Evolutionary conservation across 2,113 vertebrate species (phyloP).

Genomic region (Rutilus rutilus): DNA sequence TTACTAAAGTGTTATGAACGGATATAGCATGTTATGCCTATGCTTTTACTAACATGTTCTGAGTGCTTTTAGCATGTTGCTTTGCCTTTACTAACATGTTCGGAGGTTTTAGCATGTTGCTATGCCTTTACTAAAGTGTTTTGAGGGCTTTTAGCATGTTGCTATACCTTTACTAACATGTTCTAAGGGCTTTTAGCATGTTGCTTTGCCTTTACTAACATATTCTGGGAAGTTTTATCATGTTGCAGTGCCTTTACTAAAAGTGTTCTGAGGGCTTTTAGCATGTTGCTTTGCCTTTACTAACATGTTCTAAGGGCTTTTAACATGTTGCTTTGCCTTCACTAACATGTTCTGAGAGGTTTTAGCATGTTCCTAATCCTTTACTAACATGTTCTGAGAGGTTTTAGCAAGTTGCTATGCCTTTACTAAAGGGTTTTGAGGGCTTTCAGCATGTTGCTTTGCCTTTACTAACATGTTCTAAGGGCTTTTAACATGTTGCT

Average conservation of each 20-base stretch:
- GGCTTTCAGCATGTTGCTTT: background rate
- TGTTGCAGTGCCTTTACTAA: background rate
- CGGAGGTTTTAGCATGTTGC: too few species aligned
- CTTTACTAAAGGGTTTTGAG: background rate
- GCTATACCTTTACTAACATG: too few species aligned
- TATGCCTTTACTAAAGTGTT: too few species aligned
- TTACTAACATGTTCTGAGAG: background rate
- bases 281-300: too few species aligned
- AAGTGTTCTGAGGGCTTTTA: background rate
- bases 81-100: too few species aligned
- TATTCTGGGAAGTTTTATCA: background rate
- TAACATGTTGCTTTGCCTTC: background rate
- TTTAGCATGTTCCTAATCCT: background rate
- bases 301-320: too few species aligned
- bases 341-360: background rate
- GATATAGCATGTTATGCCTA: too few species aligned
- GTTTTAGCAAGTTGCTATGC: background rate
- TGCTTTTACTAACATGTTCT: too few species aligned
- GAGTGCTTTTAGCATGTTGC: too few species aligned
- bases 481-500: background rate
- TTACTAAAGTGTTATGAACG: too few species aligned
- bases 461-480: background rate
- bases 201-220: too few species aligned
- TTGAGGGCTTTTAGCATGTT: background rate
- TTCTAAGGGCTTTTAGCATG: too few species aligned